phyloP scores from a whole-genome alignment of 2,888 invertebrate species.

The Dromius quadrimaculatus region DNA sequence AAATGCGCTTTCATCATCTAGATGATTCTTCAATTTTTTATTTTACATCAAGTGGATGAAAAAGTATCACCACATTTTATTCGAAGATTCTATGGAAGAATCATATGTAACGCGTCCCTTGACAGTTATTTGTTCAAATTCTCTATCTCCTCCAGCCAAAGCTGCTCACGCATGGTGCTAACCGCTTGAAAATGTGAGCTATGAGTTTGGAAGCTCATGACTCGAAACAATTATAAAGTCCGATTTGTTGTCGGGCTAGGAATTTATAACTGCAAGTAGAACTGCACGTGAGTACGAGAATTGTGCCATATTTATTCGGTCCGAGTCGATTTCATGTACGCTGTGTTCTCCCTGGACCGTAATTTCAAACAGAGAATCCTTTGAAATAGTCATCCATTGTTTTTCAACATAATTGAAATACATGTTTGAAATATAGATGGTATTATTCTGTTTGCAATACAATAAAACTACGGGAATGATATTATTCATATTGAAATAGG shows the following conservation, averaged over 20 bases:
- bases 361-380: constrained; percentile 27
- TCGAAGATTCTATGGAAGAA: constrained; percentile 12
- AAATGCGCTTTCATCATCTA: too few relatives aligned
- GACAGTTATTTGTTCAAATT: constrained; percentile 14
- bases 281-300: constrained; percentile 21
- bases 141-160: not conserved
- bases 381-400: constrained; percentile 40
- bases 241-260: constrained; percentile 41
- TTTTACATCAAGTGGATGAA: too few relatives aligned
- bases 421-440: constrained; percentile 42
- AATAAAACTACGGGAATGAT: constrained; percentile 20
- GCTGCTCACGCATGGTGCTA: constrained; percentile 18
- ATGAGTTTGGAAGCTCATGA: constrained; percentile 30
- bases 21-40: too few relatives aligned
- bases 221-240: constrained; percentile 47
- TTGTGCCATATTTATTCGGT: constrained; percentile 20
- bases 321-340: not conserved
- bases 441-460: constrained; percentile 25
- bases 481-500: too few relatives aligned
- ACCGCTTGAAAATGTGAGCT: constrained; percentile 41
- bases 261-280: constrained; percentile 35
- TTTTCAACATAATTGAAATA: constrained; percentile 40
- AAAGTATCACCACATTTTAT: too few relatives aligned
- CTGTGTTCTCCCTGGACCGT: constrained; percentile 11
- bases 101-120: constrained; percentile 24